Evolutionary conservation across 2,113 vertebrate species (phyloP).

Genomic region (Lagopus leucura): DNA sequence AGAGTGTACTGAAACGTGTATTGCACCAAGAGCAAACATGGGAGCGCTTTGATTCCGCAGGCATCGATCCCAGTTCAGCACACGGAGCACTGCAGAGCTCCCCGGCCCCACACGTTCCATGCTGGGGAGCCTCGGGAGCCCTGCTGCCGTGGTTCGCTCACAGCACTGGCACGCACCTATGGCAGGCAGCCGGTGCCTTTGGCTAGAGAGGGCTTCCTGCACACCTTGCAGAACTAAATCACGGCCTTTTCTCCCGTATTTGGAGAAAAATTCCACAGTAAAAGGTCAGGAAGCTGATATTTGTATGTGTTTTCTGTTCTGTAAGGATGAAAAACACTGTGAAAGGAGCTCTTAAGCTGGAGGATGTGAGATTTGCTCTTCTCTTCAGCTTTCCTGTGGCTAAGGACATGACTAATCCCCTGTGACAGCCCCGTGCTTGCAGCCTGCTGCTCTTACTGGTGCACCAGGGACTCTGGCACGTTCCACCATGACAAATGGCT

Average conservation of each 20-base stretch:
- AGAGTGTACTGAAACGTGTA: background rate
- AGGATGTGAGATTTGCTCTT: background rate
- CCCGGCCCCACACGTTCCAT: background rate
- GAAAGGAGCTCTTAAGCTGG: background rate
- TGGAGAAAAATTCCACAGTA: background rate
- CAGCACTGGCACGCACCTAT: too few relatives aligned
- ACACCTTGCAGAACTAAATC: background rate
- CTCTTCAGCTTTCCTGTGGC: background rate
- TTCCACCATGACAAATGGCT: background rate
- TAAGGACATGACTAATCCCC: conserved; percentile 21
- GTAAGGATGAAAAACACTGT: background rate
- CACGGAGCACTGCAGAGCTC: background rate
- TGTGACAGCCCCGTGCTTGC: conserved; percentile 44
- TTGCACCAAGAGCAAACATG: background rate
- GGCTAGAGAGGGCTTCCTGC: background rate
- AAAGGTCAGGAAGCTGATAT: background rate
- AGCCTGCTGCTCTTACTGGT: conserved; percentile 16
- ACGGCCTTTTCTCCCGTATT: background rate
- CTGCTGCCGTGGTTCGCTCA: background rate
- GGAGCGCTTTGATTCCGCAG: background rate
- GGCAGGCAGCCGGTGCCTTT: background rate
- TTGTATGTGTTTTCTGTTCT: background rate
- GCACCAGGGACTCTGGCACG: background rate
- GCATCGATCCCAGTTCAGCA: background rate
- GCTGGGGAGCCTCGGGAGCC: too few relatives aligned